Evolutionary conservation across 2,113 vertebrate species (phyloP).

Genomic region (Melanocharis versteri): DNA sequence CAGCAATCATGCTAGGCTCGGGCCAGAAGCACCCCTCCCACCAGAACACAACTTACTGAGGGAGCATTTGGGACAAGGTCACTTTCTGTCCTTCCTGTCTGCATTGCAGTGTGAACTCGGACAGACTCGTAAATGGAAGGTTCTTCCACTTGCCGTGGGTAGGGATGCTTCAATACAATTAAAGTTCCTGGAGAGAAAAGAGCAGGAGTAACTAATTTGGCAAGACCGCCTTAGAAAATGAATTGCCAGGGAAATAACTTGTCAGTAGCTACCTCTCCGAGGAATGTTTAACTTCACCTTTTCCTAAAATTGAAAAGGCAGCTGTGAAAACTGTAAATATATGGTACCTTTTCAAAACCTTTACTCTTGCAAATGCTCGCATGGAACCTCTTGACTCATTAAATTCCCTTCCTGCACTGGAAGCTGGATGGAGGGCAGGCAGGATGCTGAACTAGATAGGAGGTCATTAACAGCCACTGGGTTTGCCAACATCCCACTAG

Average conservation of each 20-base stretch:
- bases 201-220: neutral
- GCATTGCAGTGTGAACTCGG: constrained; percentile 93
- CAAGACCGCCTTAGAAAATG: neutral
- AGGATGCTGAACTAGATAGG: neutral
- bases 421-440: neutral
- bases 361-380: neutral
- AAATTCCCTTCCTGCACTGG: neutral
- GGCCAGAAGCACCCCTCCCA: neutral
- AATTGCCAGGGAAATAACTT: no score
- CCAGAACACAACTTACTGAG: constrained; percentile 76
- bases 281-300: neutral
- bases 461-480: neutral
- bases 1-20: neutral
- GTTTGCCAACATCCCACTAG: neutral
- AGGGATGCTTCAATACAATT: constrained; percentile 82
- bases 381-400: neutral
- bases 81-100: constrained; percentile 82
- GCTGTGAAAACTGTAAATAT: neutral
- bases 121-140: constrained; percentile 95
- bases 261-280: neutral
- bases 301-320: neutral
- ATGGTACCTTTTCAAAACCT: neutral
- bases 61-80: constrained; percentile 88
- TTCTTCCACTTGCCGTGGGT: constrained; percentile 89
- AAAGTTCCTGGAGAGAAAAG: constrained; percentile 69